Evolutionary conservation across 2,113 vertebrate genomes (phyloP).

Genomic region (Brevimyrus niger): DNA sequence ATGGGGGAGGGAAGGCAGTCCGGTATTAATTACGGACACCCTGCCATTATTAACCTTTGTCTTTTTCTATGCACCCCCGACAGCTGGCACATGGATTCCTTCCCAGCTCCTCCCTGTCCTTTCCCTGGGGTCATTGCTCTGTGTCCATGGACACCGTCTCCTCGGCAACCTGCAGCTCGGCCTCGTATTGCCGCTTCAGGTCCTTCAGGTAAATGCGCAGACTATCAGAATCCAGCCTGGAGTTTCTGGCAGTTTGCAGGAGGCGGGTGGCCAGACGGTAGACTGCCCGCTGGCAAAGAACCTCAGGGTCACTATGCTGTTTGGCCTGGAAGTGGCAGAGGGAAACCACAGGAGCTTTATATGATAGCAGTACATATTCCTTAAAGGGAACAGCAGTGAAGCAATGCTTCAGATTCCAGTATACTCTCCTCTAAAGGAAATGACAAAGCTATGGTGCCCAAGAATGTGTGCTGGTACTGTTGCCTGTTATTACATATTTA

Average conservation of each 20-base stretch:
- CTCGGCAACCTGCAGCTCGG: constrained; percentile 47
- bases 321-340: constrained; percentile 57
- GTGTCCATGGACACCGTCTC: constrained; percentile 34
- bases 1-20: not conserved
- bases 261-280: constrained; percentile 77
- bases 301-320: constrained; percentile 69
- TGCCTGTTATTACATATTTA: not conserved
- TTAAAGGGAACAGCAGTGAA: not conserved
- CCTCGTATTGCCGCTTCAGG: constrained; percentile 74
- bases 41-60: constrained; percentile 1
- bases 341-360: not conserved
- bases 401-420: not conserved
- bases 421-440: not conserved
- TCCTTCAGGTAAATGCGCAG: constrained; percentile 77
- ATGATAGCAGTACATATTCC: not conserved
- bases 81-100: not conserved
- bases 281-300: constrained; percentile 62
- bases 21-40: not conserved
- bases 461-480: not conserved
- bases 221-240: constrained; percentile 73
- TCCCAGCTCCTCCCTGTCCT: not conserved
- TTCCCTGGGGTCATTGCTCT: constrained; percentile 42
- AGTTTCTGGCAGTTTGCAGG: constrained; percentile 82
- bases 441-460: not conserved
- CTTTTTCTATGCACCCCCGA: not conserved